These are phyloP conservation scores for Leptodactylus fuscus DNA, from an alignment of 2,113 vertebrate genomes.

Conservation along the genomic window DNA sequence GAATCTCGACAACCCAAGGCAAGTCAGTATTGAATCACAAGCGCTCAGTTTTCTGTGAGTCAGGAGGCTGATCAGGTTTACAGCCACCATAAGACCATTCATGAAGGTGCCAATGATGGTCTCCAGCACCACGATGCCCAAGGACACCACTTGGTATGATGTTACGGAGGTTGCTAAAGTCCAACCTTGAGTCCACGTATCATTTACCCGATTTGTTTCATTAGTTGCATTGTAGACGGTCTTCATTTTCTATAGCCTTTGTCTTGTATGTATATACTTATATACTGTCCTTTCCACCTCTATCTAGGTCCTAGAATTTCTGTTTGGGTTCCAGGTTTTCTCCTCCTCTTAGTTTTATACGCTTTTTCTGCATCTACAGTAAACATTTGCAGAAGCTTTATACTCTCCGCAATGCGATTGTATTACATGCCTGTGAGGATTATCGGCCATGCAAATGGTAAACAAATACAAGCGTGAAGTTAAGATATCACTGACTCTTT, in stretches of 20 bases:
- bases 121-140: background rate
- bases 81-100: constrained; percentile 40
- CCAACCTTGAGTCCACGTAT: too few relatives aligned
- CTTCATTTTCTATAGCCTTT: background rate
- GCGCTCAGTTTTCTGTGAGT: constrained; percentile 5
- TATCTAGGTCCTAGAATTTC: background rate
- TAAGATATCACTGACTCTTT: constrained; percentile 22
- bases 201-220: background rate
- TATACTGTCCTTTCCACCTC: background rate
- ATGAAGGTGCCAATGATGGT: constrained; percentile 30
- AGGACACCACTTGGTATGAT: background rate
- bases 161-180: background rate
- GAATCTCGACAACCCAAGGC: constrained; percentile 43
- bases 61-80: background rate
- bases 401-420: background rate
- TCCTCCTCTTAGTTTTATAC: background rate
- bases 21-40: constrained; percentile 15
- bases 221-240: background rate
- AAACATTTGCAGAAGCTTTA: background rate
- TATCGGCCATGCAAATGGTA: constrained; percentile 44
- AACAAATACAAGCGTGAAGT: background rate
- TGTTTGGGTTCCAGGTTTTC: background rate
- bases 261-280: background rate
- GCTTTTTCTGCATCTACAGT: background rate
- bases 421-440: constrained; percentile 7